Percentiles rank a stretch among this genome's conserved stretches.
phyloP scores from a whole-genome alignment of 2,113 vertebrate genomes.

The Sturnira hondurensis region DNA sequence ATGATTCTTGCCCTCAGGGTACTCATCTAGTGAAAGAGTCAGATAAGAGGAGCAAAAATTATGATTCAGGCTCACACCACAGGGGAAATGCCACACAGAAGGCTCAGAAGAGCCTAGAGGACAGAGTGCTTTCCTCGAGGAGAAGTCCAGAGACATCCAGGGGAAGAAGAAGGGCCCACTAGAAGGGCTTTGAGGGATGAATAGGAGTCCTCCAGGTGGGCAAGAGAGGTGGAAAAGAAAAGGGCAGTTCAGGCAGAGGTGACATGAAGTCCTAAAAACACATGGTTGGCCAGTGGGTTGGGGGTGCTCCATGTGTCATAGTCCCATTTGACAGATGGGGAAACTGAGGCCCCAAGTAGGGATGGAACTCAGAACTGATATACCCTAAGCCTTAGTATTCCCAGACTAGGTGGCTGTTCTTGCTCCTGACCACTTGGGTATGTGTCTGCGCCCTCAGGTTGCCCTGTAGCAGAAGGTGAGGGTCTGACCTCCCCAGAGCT shows the following conservation, averaged over 20 bases:
- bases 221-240: background rate
- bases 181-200: background rate
- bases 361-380: background rate
- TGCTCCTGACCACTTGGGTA: background rate
- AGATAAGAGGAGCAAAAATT: background rate
- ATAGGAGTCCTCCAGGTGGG: background rate
- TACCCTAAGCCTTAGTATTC: background rate
- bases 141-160: background rate
- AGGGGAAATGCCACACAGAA: background rate
- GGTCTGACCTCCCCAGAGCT: background rate
- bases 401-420: background rate
- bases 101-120: background rate
- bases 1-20: background rate
- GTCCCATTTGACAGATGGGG: background rate
- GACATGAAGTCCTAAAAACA: background rate
- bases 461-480: background rate
- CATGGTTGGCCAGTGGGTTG: background rate
- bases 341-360: background rate
- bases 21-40: background rate
- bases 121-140: background rate
- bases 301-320: no score
- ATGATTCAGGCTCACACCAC: fast-evolving
- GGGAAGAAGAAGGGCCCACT: background rate
- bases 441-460: background rate
- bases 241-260: background rate